phyloP scores from a whole-genome alignment of 1,140 invertebrate genomes.

The Berghia stephanieae region DNA sequence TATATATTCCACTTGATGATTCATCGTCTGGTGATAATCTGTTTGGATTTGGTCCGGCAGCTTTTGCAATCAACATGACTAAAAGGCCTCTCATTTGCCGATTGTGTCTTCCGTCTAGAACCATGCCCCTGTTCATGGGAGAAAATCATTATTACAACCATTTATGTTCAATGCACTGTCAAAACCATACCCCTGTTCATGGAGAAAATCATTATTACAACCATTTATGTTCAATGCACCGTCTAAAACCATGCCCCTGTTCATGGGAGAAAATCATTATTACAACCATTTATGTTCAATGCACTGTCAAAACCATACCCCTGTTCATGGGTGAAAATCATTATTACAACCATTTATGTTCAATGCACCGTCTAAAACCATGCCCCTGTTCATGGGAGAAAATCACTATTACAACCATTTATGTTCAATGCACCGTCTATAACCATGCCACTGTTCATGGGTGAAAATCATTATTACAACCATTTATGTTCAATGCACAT shows the following conservation, averaged over 20 bases:
- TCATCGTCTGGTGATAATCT: slow-evolving; percentile 43
- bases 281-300: neutral
- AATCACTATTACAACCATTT: neutral
- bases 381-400: slow-evolving; percentile 49
- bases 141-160: neutral
- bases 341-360: neutral
- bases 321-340: too few relatives aligned
- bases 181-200: too few relatives aligned
- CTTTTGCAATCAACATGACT: slow-evolving; percentile 89
- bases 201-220: too few relatives aligned
- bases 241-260: slow-evolving; percentile 78
- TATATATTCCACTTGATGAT: slow-evolving; percentile 61
- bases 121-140: slow-evolving; percentile 67
- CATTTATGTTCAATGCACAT: slow-evolving; percentile 51
- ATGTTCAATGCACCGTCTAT: neutral
- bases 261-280: slow-evolving; percentile 20
- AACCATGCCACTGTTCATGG: too few relatives aligned
- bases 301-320: too few relatives aligned
- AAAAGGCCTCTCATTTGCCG: slow-evolving; percentile 94
- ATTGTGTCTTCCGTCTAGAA: slow-evolving; percentile 90
- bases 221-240: slow-evolving; percentile 64
- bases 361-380: slow-evolving; percentile 81
- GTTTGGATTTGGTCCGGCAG: slow-evolving; percentile 73
- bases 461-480: too few relatives aligned
- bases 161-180: neutral